Base-by-base conservation (phyloP, 1,140 invertebrate genomes). In the Drosophila asahinai region DNA sequence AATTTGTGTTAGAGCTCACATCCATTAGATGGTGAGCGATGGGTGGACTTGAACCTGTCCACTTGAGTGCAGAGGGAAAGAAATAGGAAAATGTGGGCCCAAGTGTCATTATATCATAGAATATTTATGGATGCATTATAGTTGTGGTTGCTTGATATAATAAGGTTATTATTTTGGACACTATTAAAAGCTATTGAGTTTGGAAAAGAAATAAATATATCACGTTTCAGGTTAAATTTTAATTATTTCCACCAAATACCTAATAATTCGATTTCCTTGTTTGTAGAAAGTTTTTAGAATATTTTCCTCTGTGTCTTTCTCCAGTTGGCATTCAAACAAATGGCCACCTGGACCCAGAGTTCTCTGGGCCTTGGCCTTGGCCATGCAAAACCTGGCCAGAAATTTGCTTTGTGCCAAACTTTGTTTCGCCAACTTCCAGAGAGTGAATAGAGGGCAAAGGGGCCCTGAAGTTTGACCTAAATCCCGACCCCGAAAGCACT, bases 381-480 rank as follows among this genome's bases (percentile, higher is more conserved):
- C 30, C 57, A 58, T 83, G 81, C 47, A 49, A 38, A 80, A 84
- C 72, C 82, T 83, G 55, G 36, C 45, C 38, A 30, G 52, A 40
- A 49, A 45, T 63, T 17, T 45, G 63, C 58, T 63, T 43, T 36
- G 58, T 62, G 40, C 33, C 52, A 43, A 73, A 86, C 48, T 81
- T 86, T 83, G 81, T 72, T 79, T 52, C 4, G 49, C 64, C 55
- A 76, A 81, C 72, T 63, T 55, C 2, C 19, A 6, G 4, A n/a
- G 54, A 38, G 30, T 9, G 33, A 5, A 11, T 2, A 12, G 36
- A 22, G n/a, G 38, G 38, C 22, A n/a, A n/a, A 7, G n/a, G 33
- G 22, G 9, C 22, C 5, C 27, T 12, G 42, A 60, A 77, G 74
- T 77, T 77, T 45, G 54, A 42, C 55, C 76, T 12, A 30, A 75